phyloP scores from a whole-genome alignment of 2,113 vertebrate species.

The Barnardius zonarius region DNA sequence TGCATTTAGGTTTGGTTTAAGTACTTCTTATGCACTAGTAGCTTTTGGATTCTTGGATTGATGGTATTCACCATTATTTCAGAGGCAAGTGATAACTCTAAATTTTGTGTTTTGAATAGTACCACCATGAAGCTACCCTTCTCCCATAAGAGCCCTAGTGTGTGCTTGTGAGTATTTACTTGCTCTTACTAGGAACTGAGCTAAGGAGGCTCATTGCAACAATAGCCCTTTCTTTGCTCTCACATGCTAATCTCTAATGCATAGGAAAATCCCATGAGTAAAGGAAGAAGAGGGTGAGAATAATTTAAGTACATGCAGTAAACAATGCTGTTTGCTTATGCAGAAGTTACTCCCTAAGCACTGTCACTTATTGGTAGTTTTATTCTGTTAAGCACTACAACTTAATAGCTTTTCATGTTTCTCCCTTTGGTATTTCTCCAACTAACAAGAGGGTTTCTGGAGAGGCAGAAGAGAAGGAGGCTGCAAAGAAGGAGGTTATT shows the following conservation, averaged over 20 bases:
- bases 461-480: neutral
- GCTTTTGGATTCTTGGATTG: neutral
- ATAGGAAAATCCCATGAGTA: neutral
- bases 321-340: neutral
- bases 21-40: neutral
- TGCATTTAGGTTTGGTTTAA: slow-evolving; percentile 6
- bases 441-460: neutral
- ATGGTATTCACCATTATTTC: neutral
- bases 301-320: neutral
- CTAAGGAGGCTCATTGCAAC: neutral
- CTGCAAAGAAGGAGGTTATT: neutral
- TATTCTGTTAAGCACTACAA: neutral
- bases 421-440: neutral
- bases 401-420: neutral
- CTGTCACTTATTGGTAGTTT: neutral
- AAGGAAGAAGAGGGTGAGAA: neutral
- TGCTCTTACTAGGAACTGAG: neutral
- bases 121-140: neutral
- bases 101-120: neutral
- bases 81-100: neutral
- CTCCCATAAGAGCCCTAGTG: neutral
- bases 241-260: neutral
- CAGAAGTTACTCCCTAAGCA: neutral
- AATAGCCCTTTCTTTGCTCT: neutral
- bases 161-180: neutral